These are phyloP conservation scores for Poeciliopsis turrubarensis DNA, from an alignment of 2,113 vertebrate genomes.

Conservation along the genomic window DNA sequence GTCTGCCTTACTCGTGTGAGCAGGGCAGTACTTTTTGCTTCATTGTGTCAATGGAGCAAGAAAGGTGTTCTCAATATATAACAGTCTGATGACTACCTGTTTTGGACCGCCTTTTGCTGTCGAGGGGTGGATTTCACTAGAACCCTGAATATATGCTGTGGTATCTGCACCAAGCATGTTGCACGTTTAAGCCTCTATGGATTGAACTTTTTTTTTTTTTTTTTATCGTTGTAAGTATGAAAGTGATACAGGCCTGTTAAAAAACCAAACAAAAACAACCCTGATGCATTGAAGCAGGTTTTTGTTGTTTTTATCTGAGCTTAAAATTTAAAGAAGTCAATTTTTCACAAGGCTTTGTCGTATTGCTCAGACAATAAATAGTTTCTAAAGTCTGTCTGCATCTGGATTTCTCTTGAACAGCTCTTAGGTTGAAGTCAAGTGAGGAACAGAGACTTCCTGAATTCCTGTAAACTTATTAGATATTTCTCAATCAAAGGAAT, in stretches of 20 bases:
- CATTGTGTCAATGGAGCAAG: constrained; percentile 43
- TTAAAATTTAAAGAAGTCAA: neutral
- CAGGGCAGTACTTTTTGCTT: constrained; percentile 47
- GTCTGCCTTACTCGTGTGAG: constrained; percentile 43
- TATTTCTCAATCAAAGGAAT: constrained; percentile 41
- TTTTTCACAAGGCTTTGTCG: neutral
- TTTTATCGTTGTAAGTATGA: neutral
- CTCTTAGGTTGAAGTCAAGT: neutral
- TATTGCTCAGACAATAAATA: neutral
- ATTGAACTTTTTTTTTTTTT: neutral
- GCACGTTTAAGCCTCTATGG: neutral
- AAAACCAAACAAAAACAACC: neutral
- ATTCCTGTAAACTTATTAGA: constrained; percentile 16
- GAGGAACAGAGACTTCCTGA: neutral
- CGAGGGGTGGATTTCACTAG: no score
- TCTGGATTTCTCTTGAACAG: neutral
- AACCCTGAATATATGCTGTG: neutral
- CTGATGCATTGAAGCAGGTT: neutral
- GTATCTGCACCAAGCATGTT: neutral
- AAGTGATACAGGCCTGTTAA: neutral
- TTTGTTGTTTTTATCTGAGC: neutral
- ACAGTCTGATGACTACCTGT: neutral
- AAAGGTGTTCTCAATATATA: neutral
- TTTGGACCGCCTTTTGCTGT: no score
- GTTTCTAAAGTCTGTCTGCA: neutral